Evolutionary conservation across 2,888 invertebrate genomes (phyloP).

Genomic region (Synergus laeviventris): DNA sequence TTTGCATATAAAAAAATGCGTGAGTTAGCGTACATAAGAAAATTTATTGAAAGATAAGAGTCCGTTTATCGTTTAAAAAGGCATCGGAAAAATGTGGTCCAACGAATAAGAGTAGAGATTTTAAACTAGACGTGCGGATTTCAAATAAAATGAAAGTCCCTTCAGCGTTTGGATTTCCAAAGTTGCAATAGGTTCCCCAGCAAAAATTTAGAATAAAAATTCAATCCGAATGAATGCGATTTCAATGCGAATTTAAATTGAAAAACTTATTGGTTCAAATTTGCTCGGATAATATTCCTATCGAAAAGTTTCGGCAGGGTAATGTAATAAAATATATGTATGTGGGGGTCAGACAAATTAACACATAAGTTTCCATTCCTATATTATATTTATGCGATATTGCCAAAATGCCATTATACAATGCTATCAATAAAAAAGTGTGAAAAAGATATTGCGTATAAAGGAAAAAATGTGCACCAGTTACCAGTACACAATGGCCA

Average conservation of each 20-base stretch:
- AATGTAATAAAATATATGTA: not conserved
- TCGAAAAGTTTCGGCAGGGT: not conserved
- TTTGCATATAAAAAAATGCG: not conserved
- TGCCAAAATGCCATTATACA: slow-evolving; percentile 67
- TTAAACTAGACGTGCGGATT: not conserved
- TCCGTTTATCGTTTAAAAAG: not conserved
- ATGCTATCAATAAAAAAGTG: slow-evolving; percentile 64
- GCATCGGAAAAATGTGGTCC: slow-evolving; percentile 1
- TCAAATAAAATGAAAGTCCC: not conserved
- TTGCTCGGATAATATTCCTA: too few relatives aligned
- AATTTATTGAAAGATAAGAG: not conserved
- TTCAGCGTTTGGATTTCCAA: not conserved
- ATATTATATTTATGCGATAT: slow-evolving; percentile 70
- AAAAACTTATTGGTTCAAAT: too few relatives aligned
- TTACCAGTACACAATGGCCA: slow-evolving; percentile 52
- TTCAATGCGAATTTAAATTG: too few relatives aligned
- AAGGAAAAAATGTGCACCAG: slow-evolving; percentile 64
- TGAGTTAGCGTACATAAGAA: not conserved
- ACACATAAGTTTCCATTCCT: slow-evolving; percentile 50
- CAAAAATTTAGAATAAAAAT: too few relatives aligned
- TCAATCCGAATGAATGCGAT: too few relatives aligned
- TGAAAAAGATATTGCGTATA: slow-evolving; percentile 60
- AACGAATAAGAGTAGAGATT: not conserved
- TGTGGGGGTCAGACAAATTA: slow-evolving; percentile 23
- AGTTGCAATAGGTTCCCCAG: not conserved